phyloP scores from a whole-genome alignment of 2,113 vertebrate species.

The Microcebus lehilahytsara region DNA sequence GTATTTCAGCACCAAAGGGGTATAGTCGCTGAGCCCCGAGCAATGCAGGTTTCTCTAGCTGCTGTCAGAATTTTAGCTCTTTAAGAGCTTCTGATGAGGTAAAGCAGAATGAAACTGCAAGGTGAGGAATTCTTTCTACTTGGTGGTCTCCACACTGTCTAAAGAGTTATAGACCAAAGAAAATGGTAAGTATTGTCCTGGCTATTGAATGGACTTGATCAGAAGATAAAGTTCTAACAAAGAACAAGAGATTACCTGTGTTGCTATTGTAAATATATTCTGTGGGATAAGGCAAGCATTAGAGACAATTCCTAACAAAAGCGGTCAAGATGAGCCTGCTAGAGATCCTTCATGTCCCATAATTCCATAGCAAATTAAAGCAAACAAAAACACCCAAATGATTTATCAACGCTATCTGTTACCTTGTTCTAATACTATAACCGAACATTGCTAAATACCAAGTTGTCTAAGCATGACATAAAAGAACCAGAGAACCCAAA shows the following conservation, averaged over 20 bases:
- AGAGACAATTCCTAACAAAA: background rate
- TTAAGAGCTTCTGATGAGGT: background rate
- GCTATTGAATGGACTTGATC: background rate
- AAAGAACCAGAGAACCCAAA: background rate
- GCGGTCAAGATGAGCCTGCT: background rate
- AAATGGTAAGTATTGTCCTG: background rate
- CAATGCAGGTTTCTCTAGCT: background rate
- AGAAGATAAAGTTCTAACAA: background rate
- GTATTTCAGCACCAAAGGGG: background rate
- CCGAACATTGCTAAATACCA: conserved; percentile 12
- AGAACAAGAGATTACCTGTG: background rate
- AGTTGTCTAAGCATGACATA: background rate
- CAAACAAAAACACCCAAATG: background rate
- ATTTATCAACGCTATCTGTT: background rate
- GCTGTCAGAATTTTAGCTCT: background rate
- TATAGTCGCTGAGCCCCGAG: background rate
- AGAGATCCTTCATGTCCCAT: background rate
- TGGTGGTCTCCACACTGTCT: background rate
- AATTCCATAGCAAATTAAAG: background rate
- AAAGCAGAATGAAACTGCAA: background rate
- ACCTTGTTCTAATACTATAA: background rate
- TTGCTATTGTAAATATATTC: background rate
- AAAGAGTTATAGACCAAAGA: background rate
- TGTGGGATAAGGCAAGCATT: background rate
- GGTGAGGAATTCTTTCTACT: background rate